Evolutionary conservation across 2,888 invertebrate genomes (phyloP).

Genomic region (Agrochola lychnidis): DNA sequence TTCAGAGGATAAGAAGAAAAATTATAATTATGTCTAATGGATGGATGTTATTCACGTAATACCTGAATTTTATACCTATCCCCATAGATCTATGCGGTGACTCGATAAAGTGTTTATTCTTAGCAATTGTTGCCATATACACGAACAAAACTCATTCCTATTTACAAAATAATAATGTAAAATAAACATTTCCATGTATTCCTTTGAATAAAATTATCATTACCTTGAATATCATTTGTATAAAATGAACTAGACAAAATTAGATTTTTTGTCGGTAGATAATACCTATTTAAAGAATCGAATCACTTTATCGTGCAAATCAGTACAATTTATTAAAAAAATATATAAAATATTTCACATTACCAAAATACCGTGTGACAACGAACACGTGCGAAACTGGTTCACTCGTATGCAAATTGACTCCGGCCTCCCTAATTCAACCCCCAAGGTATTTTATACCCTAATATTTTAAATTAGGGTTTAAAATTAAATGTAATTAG

Average conservation of each 20-base stretch:
- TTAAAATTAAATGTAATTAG: slow-evolving; percentile 64
- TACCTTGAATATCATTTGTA: slow-evolving; percentile 6
- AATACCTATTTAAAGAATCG: slow-evolving; percentile 3
- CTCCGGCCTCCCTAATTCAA: slow-evolving; percentile 66
- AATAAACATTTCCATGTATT: slow-evolving; percentile 7
- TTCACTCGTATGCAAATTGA: slow-evolving; percentile 79
- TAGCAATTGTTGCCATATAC: background rate
- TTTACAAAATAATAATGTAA: slow-evolving; percentile 13
- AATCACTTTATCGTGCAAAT: slow-evolving; percentile 27
- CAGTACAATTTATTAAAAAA: background rate
- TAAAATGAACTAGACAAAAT: slow-evolving; percentile 8
- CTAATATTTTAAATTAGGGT: slow-evolving; percentile 69
- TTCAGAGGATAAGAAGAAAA: background rate
- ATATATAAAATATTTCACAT: slow-evolving; percentile 24
- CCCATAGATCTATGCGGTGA: background rate
- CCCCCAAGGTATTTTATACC: slow-evolving; percentile 68
- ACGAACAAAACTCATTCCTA: background rate
- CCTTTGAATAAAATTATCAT: slow-evolving; percentile 29
- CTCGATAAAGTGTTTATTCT: background rate
- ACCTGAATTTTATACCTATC: background rate
- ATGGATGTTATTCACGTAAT: background rate
- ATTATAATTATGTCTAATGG: background rate
- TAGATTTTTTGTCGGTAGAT: background rate
- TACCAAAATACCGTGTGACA: slow-evolving; percentile 19
- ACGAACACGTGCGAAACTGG: slow-evolving; percentile 75